Base-by-base conservation (phyloP, 2,888 invertebrate species). In the Pheosia tremula region DNA sequence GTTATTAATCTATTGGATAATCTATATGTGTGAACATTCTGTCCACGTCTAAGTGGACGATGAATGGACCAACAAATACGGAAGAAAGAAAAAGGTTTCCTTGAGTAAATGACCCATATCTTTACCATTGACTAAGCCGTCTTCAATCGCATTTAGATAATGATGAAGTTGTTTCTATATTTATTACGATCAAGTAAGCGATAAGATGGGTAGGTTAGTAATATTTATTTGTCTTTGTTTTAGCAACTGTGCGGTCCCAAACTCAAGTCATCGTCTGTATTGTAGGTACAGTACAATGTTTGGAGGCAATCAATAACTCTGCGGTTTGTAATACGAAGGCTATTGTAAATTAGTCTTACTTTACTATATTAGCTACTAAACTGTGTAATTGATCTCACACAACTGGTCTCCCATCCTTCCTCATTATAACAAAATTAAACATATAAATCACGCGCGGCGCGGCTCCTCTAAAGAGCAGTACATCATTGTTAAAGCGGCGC, bases 371-470 rank as follows among this genome's bases (percentile, higher is more conserved):
- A 24, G 24, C 24, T 24, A 24, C 24, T 24, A 24, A 24, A 24
- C 24, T 24, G 1, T 24, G 24, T 39, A 13, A 49, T 49, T 3
- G 13, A 49, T 13, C n/a, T 49, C 7, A 13, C 49, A 49, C 49
- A 53, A 58, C 43, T 54, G 70, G 67, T 62, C 57, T 59, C 47
- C 36, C 52, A 56, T 53, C 38, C 49, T 58, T 49, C 57, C 65
- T 68, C 60, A 72, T 74, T 74, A 71, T 61, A 64, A 60, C 62
- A 57, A 66, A 75, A 72, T 75, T 72, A 75, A 75, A 72, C 69
- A 62, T 69, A 72, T 72, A 72, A 72, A 75, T 72, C 72, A 72
- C n/a, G 8, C 41, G 3, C 56, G 41, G 10, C 7, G 39, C 13
- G 61, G 60, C 60, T 45, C 57, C 39, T 55, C 50, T 37, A 53